A percentile compares a stretch with the other conserved stretches of the same genome.
These are phyloP conservation scores for Litocranius walleri DNA, from an alignment of 2,113 vertebrate genomes.

Conservation along the genomic window DNA sequence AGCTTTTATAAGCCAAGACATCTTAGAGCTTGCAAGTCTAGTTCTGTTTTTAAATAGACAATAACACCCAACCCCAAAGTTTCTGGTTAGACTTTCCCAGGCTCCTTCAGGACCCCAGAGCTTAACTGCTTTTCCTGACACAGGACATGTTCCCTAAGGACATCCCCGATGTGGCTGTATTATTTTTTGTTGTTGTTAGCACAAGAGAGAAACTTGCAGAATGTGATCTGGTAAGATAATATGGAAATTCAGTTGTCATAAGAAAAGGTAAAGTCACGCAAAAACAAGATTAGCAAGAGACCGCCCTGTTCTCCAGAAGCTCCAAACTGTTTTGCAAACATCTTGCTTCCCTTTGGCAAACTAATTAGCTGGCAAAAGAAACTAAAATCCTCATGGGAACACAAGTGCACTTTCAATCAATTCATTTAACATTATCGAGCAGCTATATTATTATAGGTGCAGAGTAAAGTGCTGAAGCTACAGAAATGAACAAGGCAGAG, in stretches of 20 bases:
- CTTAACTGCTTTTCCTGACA: conserved; percentile 53
- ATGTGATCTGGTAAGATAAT: background rate
- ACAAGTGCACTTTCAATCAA: background rate
- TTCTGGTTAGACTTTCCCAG: conserved; percentile 30
- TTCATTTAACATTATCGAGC: background rate
- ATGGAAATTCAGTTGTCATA: background rate
- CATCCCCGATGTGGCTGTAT: background rate
- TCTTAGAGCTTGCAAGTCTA: background rate
- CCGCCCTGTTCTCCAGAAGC: background rate
- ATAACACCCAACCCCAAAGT: background rate
- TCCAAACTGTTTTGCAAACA: background rate
- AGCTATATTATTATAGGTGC: background rate
- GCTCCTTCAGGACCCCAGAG: conserved; percentile 31
- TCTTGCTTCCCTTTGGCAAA: background rate
- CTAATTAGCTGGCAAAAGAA: background rate
- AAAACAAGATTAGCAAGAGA: background rate
- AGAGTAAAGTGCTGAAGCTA: background rate
- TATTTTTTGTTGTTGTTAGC: background rate
- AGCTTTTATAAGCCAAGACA: background rate
- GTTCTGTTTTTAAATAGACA: conserved; percentile 14
- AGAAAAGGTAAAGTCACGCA: background rate
- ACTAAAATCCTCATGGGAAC: background rate
- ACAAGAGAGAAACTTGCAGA: background rate
- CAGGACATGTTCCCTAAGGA: conserved; percentile 8
- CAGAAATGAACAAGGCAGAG: background rate